Evolutionary conservation across 1,140 invertebrate species (phyloP).

Genomic region (Myzus persicae): DNA sequence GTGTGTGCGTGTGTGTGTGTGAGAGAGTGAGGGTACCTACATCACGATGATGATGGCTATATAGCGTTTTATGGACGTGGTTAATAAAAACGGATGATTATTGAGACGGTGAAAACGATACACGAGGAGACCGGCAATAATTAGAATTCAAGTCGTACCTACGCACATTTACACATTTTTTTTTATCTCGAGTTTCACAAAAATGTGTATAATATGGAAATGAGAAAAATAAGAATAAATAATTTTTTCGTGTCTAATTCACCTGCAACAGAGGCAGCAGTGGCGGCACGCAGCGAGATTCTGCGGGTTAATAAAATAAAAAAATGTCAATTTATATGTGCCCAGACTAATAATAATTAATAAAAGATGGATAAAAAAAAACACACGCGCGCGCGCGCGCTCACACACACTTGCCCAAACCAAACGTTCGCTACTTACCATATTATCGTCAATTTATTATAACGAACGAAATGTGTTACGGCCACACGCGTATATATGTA

Average conservation of each 20-base stretch:
- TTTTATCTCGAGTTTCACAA: slow-evolving; percentile 44
- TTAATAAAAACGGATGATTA: slow-evolving; percentile 51
- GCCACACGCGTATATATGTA: not conserved
- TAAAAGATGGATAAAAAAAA: slow-evolving; percentile 14
- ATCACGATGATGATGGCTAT: not conserved
- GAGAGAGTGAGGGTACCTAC: not conserved
- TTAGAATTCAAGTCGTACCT: slow-evolving; percentile 53
- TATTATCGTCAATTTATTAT: slow-evolving; percentile 42
- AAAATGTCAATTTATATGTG: slow-evolving; percentile 47
- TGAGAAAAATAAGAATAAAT: slow-evolving; percentile 41
- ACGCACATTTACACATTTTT: not conserved
- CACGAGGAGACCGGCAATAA: slow-evolving; percentile 21
- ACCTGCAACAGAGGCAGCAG: not conserved
- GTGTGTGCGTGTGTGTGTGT: too few relatives aligned
- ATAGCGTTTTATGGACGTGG: not conserved
- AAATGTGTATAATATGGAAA: slow-evolving; percentile 57
- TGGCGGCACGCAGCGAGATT: slow-evolving; percentile 16
- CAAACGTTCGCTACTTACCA: slow-evolving; percentile 42
- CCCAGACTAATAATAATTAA: slow-evolving; percentile 40
- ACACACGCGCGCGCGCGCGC: not conserved
- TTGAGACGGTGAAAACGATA: slow-evolving; percentile 46
- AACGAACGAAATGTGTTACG: slow-evolving; percentile 40
- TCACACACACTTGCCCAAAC: not conserved
- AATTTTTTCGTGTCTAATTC: slow-evolving; percentile 43
- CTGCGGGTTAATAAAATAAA: slow-evolving; percentile 46